Conservation (phyloP, 2,113 vertebrate genomes). For the Clarias magur region DNA sequence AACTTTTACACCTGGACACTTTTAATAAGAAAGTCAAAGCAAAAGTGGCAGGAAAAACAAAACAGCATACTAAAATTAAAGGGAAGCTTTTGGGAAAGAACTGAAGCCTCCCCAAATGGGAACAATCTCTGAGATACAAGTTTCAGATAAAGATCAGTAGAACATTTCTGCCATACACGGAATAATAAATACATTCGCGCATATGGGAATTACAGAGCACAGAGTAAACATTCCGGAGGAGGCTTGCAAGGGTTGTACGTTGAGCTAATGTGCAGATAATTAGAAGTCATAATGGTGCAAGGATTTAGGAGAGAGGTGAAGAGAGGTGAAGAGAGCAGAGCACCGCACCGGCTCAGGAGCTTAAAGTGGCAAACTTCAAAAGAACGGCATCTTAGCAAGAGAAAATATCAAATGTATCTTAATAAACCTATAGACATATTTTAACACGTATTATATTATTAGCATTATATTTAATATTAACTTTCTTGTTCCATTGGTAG, state of each 20-base stretch:
- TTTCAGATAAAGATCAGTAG: neutral
- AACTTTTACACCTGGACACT: neutral
- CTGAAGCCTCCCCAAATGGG: neutral
- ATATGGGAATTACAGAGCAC: neutral
- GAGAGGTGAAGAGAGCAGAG: neutral
- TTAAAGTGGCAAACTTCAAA: neutral
- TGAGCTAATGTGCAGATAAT: neutral
- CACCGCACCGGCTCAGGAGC: neutral
- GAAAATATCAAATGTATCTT: too few relatives aligned
- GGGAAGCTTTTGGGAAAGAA: neutral
- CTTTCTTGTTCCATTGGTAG: too few relatives aligned
- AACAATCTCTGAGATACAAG: neutral
- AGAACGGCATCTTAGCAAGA: too few relatives aligned
- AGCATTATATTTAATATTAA: neutral
- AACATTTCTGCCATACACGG: neutral
- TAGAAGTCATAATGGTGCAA: constrained; percentile 6
- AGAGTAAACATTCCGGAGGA: neutral
- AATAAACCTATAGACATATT: too few relatives aligned
- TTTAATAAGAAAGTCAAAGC: neutral
- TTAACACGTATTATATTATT: too few relatives aligned
- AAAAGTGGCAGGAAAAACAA: neutral
- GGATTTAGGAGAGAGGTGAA: neutral
- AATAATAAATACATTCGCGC: neutral
- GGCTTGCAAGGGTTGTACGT: neutral
- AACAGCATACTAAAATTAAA: neutral